Evolutionary conservation across 1,140 invertebrate genomes (phyloP), one percentile per base, ranked within the genome.

Genomic region (Lordiphosa mommai): DNA sequence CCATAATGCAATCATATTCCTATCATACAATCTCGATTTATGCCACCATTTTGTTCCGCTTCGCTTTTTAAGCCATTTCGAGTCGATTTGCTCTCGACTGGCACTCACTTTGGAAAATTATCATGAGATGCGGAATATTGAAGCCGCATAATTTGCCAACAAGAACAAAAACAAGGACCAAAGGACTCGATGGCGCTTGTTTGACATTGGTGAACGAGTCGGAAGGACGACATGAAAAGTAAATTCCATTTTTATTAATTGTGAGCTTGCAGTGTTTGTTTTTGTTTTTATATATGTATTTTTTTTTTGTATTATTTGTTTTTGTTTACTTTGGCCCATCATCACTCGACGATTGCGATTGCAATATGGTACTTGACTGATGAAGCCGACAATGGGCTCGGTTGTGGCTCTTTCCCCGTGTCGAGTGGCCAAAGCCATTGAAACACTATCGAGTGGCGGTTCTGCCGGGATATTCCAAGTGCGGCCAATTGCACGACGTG

Each of bases 161-260:
- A 56, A 49, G 58, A 63, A 50, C 30, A 40, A 12, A 49, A 46
- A n/a, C 12, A 51, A 55, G 36, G 27, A 52, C 63, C 52, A 51
- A 59, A 33, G 32, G 47, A 57, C 29, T 46, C 23, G n/a, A 16
- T 14, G 43, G n/a, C 7, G 43, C 43, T 50, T 50, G 71, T 52
- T 79, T 79, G 64, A 79, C 64, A 80, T 80, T 69, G 64, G 46
- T 44, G 47, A 48, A 34, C 43, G 52, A 38, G 27, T 32, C 10
- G 13, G 9, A 17, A 34, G 16, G n/a, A 38, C 36, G 43, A 50
- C 52, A 61, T 49, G 61, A 79, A 52, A 80, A 79, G 77, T 70
- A 56, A 82, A 74, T 70, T 73, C 60, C 57, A 82, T 61, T 65
- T 66, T 80, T 74, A 80, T 82, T 80, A 82, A 82, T 71, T 80